phyloP scores from a whole-genome alignment of 2,797 vertebrate genomes.

The Ambastaia sidthimunki region DNA sequence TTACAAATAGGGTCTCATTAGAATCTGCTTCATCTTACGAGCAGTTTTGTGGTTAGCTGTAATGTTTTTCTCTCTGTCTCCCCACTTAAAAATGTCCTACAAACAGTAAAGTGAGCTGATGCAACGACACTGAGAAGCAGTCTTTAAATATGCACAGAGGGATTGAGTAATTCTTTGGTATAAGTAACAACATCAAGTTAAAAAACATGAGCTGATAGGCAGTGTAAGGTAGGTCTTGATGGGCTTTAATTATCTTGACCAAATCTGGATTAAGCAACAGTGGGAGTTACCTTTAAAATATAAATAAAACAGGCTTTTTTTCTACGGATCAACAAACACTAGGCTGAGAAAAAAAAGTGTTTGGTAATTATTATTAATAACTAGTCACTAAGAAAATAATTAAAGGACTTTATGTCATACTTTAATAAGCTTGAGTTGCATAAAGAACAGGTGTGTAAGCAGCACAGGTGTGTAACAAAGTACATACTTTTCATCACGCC shows the following conservation, averaged over 20 bases:
- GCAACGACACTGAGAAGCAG: constrained; percentile 47
- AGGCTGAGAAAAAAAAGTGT: neutral
- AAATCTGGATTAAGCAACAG: constrained; percentile 29
- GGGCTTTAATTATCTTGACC: constrained; percentile 50
- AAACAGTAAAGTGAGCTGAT: constrained; percentile 51
- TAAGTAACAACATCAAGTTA: constrained; percentile 50
- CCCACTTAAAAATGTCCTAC: constrained; percentile 49
- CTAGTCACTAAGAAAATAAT: neutral
- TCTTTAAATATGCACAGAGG: constrained; percentile 67
- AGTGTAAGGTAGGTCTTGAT: constrained; percentile 42
- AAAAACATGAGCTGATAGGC: constrained; percentile 43
- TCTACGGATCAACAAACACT: too few species aligned
- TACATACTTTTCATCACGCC: neutral
- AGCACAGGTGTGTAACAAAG: neutral
- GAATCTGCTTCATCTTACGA: constrained; percentile 1
- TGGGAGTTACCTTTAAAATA: neutral
- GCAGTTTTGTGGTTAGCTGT: constrained; percentile 40
- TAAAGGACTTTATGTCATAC: neutral
- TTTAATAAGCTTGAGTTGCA: neutral
- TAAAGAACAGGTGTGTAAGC: neutral
- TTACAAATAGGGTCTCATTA: neutral
- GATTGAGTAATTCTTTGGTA: constrained; percentile 59
- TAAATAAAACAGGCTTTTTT: neutral
- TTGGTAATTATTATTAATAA: neutral
- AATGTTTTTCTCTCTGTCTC: constrained; percentile 23